Percentiles rank a stretch among this genome's conserved stretches.
Conservation (phyloP, 2,888 invertebrate species). For the Agrotis exclamationis region DNA sequence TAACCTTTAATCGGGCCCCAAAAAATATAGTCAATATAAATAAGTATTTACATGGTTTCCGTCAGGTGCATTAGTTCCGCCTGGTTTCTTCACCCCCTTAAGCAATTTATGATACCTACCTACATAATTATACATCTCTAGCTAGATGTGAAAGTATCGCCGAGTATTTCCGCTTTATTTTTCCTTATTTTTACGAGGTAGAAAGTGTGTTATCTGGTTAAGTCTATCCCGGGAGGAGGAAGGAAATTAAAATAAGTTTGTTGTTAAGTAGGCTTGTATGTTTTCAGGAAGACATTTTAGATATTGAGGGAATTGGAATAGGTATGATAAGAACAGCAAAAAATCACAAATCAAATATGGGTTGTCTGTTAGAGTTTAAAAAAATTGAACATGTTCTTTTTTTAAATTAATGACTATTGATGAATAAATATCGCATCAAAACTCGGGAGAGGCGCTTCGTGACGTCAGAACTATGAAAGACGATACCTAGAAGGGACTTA, state of each 20-base stretch:
- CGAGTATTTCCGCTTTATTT: slow-evolving; percentile 31
- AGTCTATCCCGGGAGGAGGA: background rate
- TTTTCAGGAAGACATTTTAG: background rate
- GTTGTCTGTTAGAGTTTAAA: no score
- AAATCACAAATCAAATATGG: no score
- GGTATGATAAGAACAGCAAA: no score
- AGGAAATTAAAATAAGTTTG: slow-evolving; percentile 22
- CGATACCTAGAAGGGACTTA: no score
- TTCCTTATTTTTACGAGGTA: slow-evolving; percentile 44
- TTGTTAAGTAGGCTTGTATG: background rate
- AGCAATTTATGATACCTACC: slow-evolving; percentile 54
- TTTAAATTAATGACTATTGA: no score
- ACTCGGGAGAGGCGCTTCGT: no score
- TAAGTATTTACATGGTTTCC: slow-evolving; percentile 39
- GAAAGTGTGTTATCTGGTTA: slow-evolving; percentile 24
- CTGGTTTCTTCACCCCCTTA: slow-evolving; percentile 48
- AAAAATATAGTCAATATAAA: slow-evolving; percentile 53
- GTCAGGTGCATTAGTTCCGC: slow-evolving; percentile 59
- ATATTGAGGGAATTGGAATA: background rate
- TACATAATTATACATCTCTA: slow-evolving; percentile 29
- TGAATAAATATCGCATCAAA: no score
- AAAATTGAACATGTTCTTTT: no score
- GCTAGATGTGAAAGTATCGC: slow-evolving; percentile 12
- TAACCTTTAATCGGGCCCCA: slow-evolving; percentile 11
- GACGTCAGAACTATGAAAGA: no score